phyloP scores from a whole-genome alignment of 2,797 vertebrate genomes.

The Melanotaenia maccullochi region DNA sequence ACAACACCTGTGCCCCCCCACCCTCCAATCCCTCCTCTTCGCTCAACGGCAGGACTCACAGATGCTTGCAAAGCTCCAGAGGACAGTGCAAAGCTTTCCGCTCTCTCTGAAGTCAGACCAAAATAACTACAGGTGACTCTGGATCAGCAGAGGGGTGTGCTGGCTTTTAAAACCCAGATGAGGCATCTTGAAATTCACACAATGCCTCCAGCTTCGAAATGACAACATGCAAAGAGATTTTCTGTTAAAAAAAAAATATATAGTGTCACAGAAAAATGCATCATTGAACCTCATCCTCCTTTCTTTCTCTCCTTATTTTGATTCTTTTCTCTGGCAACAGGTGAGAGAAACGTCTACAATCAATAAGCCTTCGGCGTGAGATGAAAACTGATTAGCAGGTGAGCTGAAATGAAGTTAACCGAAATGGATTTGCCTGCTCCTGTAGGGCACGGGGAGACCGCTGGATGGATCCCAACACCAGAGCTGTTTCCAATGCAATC shows the following conservation, averaged over 20 bases:
- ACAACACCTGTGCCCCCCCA: slow-evolving; percentile 60
- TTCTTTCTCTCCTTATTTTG: not conserved
- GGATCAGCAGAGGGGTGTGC: slow-evolving; percentile 9
- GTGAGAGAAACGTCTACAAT: slow-evolving; percentile 51
- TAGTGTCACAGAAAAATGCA: slow-evolving; percentile 40
- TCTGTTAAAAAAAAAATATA: slow-evolving; percentile 25
- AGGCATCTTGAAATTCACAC: slow-evolving; percentile 52
- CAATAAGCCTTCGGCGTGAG: slow-evolving; percentile 45
- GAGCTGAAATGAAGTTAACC: slow-evolving; percentile 57
- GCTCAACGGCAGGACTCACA: slow-evolving; percentile 54
- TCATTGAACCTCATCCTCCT: slow-evolving; percentile 22
- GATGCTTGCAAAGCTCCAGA: slow-evolving; percentile 71
- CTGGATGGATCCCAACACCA: slow-evolving; percentile 32
- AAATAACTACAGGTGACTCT: slow-evolving; percentile 71
- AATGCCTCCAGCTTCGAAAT: slow-evolving; percentile 45
- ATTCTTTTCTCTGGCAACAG: slow-evolving; percentile 48
- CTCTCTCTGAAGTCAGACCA: slow-evolving; percentile 69
- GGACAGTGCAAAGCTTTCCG: slow-evolving; percentile 37
- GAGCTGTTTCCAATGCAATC: slow-evolving; percentile 57
- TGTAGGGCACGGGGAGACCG: slow-evolving; percentile 31
- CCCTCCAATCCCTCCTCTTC: slow-evolving; percentile 4
- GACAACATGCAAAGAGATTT: slow-evolving; percentile 35
- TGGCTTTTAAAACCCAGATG: slow-evolving; percentile 49
- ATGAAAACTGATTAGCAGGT: slow-evolving; percentile 66
- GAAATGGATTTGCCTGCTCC: slow-evolving; percentile 56